Evolutionary conservation across 37 sponge, comb jelly and placozoan genomes (phyloP).

Genomic region (Halichondria panicea): DNA sequence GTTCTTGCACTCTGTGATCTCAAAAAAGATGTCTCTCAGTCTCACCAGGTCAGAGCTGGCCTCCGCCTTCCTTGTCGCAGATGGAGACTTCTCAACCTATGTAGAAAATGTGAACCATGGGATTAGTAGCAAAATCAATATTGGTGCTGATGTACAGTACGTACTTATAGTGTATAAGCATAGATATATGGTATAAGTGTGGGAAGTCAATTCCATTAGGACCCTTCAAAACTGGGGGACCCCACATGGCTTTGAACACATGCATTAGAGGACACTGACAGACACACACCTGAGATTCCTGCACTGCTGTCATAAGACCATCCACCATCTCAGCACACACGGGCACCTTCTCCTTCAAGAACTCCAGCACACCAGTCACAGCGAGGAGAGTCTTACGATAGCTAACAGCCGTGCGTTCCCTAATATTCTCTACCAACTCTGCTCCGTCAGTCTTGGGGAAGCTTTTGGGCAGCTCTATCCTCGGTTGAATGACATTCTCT

Average conservation of each 20-base stretch:
- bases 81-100: not conserved
- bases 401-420: conserved; percentile 37
- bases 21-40: conserved; percentile 59
- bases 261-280: too few relatives aligned
- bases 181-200: not conserved
- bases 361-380: conserved; percentile 38
- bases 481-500: too few relatives aligned
- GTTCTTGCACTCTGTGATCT: conserved; percentile 62
- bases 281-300: conserved; percentile 44
- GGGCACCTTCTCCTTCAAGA: conserved; percentile 43
- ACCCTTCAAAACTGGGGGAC: too few relatives aligned
- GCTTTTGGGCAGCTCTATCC: conserved; percentile 27
- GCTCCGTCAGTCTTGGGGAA: conserved; percentile 22
- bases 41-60: conserved; percentile 51
- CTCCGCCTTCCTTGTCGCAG: conserved; percentile 9
- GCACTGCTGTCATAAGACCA: conserved; percentile 38
- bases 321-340: conserved; percentile 22
- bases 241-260: too few relatives aligned
- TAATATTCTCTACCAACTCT: conserved; percentile 50
- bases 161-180: not conserved
- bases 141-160: too few relatives aligned
- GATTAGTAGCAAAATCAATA: too few relatives aligned
- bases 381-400: conserved; percentile 37
- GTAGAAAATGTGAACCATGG: too few relatives aligned
- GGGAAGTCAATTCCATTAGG: not conserved